Conservation (phyloP, 2,888 invertebrate species). For the Odiellus spinosus region DNA sequence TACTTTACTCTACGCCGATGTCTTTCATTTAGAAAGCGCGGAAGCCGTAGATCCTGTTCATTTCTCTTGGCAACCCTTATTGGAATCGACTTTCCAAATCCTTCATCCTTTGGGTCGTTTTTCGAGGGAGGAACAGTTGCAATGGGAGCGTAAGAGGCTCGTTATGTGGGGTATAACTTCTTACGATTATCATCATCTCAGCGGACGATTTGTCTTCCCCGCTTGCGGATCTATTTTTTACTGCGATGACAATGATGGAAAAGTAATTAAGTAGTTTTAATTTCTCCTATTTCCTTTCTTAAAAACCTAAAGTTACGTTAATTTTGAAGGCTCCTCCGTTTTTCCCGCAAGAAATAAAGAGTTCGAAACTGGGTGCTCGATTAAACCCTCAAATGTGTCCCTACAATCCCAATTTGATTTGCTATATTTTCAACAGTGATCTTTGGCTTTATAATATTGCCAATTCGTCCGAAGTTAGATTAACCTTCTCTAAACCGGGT, state of each 20-base stretch:
- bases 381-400: conserved; percentile 72
- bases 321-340: conserved; percentile 25
- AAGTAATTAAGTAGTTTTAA: too few relatives aligned
- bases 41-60: conserved; percentile 5
- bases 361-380: conserved; percentile 44
- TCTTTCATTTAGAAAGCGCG: conserved; percentile 38
- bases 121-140: conserved; percentile 72
- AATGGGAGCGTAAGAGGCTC: conserved; percentile 78
- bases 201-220: conserved; percentile 77
- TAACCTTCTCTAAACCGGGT: conserved; percentile 16
- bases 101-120: conserved; percentile 43
- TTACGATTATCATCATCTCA: conserved; percentile 65
- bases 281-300: too few relatives aligned
- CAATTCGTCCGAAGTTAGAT: conserved; percentile 30
- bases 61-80: conserved; percentile 53
- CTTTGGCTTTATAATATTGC: conserved; percentile 64
- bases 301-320: too few relatives aligned
- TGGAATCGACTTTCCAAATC: conserved; percentile 57
- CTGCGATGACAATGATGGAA: conserved; percentile 39
- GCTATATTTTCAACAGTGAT: conserved; percentile 77
- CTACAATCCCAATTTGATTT: conserved; percentile 58
- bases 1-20: conserved; percentile 67
- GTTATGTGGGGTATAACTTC: conserved; percentile 87
- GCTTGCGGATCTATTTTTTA: conserved; percentile 75
- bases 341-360: conserved; percentile 28